These are phyloP conservation scores for Zosterops lateralis DNA, from an alignment of 2,113 vertebrate species.

Conservation along the genomic window DNA sequence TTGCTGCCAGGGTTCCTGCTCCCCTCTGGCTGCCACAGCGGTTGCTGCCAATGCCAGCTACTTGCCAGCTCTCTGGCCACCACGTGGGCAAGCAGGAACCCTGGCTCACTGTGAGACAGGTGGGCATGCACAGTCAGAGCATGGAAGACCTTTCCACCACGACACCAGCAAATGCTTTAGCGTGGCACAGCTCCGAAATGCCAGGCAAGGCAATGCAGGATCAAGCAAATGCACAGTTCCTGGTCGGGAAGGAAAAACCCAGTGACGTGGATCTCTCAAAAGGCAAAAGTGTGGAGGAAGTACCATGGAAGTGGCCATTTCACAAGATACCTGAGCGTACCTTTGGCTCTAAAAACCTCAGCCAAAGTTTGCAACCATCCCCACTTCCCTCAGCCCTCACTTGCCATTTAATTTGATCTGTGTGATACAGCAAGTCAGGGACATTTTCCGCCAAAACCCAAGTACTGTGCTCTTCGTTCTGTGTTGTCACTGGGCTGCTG, in stretches of 20 bases:
- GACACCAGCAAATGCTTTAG: fast-evolving
- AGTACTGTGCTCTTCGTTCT: background rate
- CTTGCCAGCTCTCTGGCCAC: background rate
- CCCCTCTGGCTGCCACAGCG: background rate
- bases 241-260: background rate
- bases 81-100: fast-evolving
- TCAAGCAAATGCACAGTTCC: background rate
- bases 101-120: fast-evolving
- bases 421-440: background rate
- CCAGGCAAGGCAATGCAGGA: background rate
- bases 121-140: no score
- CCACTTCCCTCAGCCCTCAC: background rate
- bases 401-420: background rate
- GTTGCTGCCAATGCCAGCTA: background rate
- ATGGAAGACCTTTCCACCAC: fast-evolving
- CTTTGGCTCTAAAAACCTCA: background rate
- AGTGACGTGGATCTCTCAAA: background rate
- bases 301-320: background rate
- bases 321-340: background rate
- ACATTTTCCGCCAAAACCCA: background rate
- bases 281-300: background rate
- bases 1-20: background rate
- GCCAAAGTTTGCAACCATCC: background rate
- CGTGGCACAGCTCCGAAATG: background rate
- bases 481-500: background rate